A percentile compares a stretch with the other conserved stretches of the same genome.
Evolutionary conservation across 2,888 invertebrate species (phyloP).

Genomic region (Unio pictorum): DNA sequence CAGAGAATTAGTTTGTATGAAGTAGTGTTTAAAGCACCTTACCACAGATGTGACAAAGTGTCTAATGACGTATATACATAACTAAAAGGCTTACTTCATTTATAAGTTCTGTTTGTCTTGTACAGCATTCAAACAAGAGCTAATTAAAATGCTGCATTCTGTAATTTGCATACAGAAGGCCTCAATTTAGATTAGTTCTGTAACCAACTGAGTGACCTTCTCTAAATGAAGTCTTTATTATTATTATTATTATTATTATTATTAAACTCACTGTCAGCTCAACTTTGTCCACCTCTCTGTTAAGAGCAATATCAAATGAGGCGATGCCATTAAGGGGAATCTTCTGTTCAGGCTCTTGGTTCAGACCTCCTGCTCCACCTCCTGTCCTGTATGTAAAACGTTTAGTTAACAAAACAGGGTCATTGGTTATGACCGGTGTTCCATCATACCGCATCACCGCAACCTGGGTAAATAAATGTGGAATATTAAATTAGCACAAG

Average conservation of each 20-base stretch:
- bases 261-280: constrained; percentile 46
- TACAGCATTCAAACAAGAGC: neutral
- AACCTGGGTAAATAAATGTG: constrained; percentile 74
- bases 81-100: no score
- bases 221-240: no score
- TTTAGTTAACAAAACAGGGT: constrained; percentile 42
- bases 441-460: constrained; percentile 93
- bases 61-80: no score
- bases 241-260: no score
- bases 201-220: no score
- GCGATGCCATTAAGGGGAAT: constrained; percentile 63
- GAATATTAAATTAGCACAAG: no score
- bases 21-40: neutral
- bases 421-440: constrained; percentile 73
- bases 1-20: neutral
- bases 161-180: no score
- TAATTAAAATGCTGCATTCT: no score
- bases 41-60: no score
- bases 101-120: no score
- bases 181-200: no score
- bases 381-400: constrained; percentile 22
- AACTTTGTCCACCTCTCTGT: constrained; percentile 40
- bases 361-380: constrained; percentile 4
- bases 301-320: constrained; percentile 50
- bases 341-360: constrained; percentile 32